Evolutionary conservation across 2,113 vertebrate genomes (phyloP).

Genomic region (Silurus glanis): DNA sequence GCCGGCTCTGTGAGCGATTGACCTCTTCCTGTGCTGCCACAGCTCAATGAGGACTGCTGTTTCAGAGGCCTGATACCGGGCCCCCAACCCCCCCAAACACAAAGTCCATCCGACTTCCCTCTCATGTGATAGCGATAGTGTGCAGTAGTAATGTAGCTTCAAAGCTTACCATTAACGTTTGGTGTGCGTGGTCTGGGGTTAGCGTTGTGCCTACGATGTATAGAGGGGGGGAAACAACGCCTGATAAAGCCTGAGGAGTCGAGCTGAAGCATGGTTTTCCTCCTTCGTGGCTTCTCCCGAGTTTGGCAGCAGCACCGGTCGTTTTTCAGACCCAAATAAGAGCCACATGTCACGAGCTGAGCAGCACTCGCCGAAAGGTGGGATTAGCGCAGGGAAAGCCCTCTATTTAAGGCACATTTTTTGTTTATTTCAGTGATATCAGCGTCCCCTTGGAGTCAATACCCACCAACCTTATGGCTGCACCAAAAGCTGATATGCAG

Average conservation of each 20-base stretch:
- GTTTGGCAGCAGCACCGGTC: conserved; percentile 27
- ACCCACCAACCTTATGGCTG: neutral
- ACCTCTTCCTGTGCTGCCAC: conserved; percentile 47
- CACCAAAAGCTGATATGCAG: neutral
- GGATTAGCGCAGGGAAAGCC: conserved; percentile 47
- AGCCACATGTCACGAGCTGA: conserved; percentile 50
- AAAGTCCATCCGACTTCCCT: conserved; percentile 5
- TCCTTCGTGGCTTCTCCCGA: conserved; percentile 32
- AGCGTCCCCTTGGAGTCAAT: neutral
- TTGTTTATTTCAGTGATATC: conserved; percentile 14
- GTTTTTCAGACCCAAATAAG: conserved; percentile 44
- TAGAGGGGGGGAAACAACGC: neutral
- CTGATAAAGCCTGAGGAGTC: neutral
- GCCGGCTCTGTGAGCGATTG: conserved; percentile 40
- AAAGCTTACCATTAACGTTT: neutral
- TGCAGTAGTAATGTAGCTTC: neutral
- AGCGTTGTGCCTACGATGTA: neutral
- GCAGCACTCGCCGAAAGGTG: conserved; percentile 32
- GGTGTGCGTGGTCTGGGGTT: neutral
- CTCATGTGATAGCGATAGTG: neutral
- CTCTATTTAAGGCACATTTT: conserved; percentile 37
- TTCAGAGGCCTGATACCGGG: conserved; percentile 16
- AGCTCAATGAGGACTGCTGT: conserved; percentile 47
- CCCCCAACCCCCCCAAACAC: neutral
- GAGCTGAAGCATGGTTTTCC: neutral